Conservation (phyloP, 1,140 invertebrate genomes). For the Brachionus paranguensis region DNA sequence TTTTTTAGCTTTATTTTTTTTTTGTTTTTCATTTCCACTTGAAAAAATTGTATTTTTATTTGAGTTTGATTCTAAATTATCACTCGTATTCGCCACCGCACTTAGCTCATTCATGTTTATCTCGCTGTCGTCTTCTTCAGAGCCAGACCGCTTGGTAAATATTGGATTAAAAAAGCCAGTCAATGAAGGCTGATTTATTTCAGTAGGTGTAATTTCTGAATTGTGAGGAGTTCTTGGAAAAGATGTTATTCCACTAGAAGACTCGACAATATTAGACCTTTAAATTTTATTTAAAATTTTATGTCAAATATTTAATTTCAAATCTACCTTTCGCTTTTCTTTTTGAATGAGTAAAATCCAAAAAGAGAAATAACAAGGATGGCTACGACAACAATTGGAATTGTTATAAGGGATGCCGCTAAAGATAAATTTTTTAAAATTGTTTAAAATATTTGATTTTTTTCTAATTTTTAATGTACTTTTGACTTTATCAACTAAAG, state of each 20-base stretch:
- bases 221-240: neutral
- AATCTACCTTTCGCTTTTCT: neutral
- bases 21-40: neutral
- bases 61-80: neutral
- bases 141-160: neutral
- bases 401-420: neutral
- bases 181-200: neutral
- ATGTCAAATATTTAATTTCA: neutral
- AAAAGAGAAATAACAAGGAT: neutral
- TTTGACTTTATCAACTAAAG: neutral
- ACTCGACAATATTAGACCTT: neutral
- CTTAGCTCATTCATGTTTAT: neutral
- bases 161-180: slow-evolving; percentile 12
- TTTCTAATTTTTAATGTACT: neutral
- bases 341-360: neutral
- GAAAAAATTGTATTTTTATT: neutral
- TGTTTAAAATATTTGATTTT: neutral
- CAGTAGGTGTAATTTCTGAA: neutral
- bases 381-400: neutral
- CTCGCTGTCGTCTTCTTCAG: neutral
- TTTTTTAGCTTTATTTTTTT: neutral
- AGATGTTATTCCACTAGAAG: neutral
- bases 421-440: neutral
- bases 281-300: neutral
- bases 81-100: neutral